Evolutionary conservation across 92 coral and sea anemone species (phyloP).

Genomic region (Umimayanthus chanpuru): DNA sequence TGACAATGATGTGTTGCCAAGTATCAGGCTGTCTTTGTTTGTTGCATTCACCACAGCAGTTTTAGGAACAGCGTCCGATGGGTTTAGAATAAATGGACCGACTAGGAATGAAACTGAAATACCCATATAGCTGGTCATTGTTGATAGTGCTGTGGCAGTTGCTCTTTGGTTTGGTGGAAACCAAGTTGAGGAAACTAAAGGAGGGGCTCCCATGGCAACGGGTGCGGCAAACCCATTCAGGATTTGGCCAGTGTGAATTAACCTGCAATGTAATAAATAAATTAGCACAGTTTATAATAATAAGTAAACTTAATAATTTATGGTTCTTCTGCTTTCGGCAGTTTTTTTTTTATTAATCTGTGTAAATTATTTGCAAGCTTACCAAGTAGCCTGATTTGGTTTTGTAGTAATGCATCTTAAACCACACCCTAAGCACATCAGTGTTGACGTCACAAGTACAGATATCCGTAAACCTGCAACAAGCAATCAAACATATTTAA

Average conservation of each 20-base stretch:
- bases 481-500: background rate
- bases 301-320: too few relatives aligned
- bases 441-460: constrained; percentile 72
- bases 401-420: constrained; percentile 80
- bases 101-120: constrained; percentile 84
- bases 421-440: constrained; percentile 83
- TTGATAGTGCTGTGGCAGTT: constrained; percentile 91
- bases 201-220: constrained; percentile 97
- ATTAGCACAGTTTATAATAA: too few relatives aligned
- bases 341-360: too few relatives aligned
- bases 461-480: constrained; percentile 81
- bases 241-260: constrained; percentile 91
- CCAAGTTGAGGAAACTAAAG: constrained; percentile 96
- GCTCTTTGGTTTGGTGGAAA: constrained; percentile 98
- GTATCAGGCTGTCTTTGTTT: too few relatives aligned
- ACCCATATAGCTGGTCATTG: constrained; percentile 91
- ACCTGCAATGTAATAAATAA: constrained; percentile 37
- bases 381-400: constrained; percentile 82
- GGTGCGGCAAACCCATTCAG: constrained; percentile 93
- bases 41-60: constrained; percentile 8
- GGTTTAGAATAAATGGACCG: constrained; percentile 93
- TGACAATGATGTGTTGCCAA: background rate
- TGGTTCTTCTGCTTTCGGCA: too few relatives aligned
- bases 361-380: background rate
- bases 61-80: constrained; percentile 57